Evolutionary conservation across 2,888 invertebrate genomes (phyloP).

Genomic region (Drosophila neotestacea): DNA sequence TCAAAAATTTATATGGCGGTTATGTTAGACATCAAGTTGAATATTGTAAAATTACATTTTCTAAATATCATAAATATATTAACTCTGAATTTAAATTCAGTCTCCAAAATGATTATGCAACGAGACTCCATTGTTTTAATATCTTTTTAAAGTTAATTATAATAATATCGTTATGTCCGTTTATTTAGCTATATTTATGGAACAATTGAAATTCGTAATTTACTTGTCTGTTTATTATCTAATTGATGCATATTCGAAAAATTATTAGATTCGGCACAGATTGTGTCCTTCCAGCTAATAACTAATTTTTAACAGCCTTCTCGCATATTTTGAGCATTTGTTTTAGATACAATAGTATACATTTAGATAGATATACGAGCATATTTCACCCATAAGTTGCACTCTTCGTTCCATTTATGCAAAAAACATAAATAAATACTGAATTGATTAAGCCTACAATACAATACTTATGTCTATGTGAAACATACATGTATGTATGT

Average conservation of each 20-base stretch:
- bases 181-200: conserved; percentile 9
- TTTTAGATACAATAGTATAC: conserved; percentile 33
- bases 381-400: conserved; percentile 69
- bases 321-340: conserved; percentile 58
- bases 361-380: conserved; percentile 28
- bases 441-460: conserved; percentile 3
- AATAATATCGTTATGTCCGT: conserved; percentile 1
- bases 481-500: conserved; percentile 62
- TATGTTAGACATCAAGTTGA: conserved; percentile 60
- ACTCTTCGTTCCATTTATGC: conserved; percentile 74
- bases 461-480: conserved; percentile 42
- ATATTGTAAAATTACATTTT: conserved; percentile 27
- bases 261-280: conserved; percentile 9
- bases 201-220: conserved; percentile 45
- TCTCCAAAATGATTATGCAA: conserved; percentile 21
- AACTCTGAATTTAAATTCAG: conserved; percentile 16
- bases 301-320: conserved; percentile 59
- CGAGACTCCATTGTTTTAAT: conserved; percentile 3
- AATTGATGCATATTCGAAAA: conserved; percentile 16
- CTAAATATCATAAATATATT: background rate
- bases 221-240: conserved; percentile 37
- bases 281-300: conserved; percentile 4
- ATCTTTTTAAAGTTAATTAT: background rate
- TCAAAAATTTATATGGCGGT: conserved; percentile 3
- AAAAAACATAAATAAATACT: conserved; percentile 27